Conservation (phyloP, 2,888 invertebrate species). For the Hirudinaria manillensis region DNA sequence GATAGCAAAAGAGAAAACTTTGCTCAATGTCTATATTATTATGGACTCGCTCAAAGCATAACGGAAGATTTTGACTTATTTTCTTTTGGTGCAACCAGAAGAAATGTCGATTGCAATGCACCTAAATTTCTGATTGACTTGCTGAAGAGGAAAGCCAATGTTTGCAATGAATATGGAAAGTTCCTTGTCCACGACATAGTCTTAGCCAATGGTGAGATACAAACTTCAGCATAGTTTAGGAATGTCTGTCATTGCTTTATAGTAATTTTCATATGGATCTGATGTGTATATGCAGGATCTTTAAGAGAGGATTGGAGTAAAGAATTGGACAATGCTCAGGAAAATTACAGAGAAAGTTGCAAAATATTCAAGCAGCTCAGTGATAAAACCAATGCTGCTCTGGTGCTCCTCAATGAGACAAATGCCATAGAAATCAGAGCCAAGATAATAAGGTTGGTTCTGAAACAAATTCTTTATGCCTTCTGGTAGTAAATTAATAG, state of each 20-base stretch:
- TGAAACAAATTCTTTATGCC: too few relatives aligned
- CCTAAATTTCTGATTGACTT: neutral
- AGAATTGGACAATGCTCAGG: neutral
- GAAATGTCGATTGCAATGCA: too few relatives aligned
- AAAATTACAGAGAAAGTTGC: neutral
- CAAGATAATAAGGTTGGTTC: neutral
- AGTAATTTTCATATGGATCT: neutral
- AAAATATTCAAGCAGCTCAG: neutral
- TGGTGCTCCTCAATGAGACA: neutral
- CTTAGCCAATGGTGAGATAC: too few relatives aligned
- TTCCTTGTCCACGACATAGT: too few relatives aligned
- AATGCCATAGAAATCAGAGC: neutral
- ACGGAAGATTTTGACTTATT: too few relatives aligned
- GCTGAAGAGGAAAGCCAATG: slow-evolving; percentile 3
- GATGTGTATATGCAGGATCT: neutral
- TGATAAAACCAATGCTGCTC: neutral
- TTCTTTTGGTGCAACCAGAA: too few relatives aligned
- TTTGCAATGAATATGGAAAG: slow-evolving; percentile 15
- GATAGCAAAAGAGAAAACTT: too few relatives aligned
- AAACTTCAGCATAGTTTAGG: too few relatives aligned
- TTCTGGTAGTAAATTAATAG: too few relatives aligned
- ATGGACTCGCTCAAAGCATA: too few relatives aligned
- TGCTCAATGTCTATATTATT: too few relatives aligned
- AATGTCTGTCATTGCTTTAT: neutral
- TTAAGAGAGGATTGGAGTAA: neutral